Percentiles rank a stretch among this genome's conserved stretches.
Conservation (phyloP, 2,797 vertebrate species). For the Enteromius unitaeniatus region DNA sequence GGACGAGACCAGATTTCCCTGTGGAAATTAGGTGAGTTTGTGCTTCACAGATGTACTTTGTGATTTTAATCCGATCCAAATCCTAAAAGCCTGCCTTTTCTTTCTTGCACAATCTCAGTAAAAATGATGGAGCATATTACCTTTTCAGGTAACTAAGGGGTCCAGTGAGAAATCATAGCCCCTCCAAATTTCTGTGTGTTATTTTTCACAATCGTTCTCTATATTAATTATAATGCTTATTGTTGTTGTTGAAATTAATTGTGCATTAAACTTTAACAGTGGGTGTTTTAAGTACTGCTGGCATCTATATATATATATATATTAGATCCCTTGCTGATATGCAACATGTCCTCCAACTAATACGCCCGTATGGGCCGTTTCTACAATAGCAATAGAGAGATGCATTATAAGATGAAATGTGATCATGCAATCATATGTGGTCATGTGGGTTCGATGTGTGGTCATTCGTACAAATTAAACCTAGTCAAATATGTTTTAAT, state of each 20-base stretch:
- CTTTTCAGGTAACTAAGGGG: background rate
- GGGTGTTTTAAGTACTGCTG: background rate
- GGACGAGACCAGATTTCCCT: slow-evolving; percentile 8
- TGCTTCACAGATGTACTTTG: slow-evolving; percentile 31
- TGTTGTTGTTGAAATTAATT: background rate
- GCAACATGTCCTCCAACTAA: too few relatives aligned
- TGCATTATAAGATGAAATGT: too few relatives aligned
- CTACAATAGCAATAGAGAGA: too few relatives aligned
- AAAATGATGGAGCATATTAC: background rate
- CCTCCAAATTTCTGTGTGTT: background rate
- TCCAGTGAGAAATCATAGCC: slow-evolving; percentile 12
- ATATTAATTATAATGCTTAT: background rate
- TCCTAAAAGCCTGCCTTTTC: background rate
- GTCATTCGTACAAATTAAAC: too few relatives aligned
- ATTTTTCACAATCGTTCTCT: background rate
- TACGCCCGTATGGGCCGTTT: too few relatives aligned
- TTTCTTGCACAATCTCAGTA: background rate
- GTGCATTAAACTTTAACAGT: background rate
- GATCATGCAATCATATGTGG: too few relatives aligned
- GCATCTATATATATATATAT: background rate
- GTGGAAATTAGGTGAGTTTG: slow-evolving; percentile 29
- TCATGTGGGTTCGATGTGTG: too few relatives aligned
- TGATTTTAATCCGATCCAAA: slow-evolving; percentile 19
- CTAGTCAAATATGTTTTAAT: too few relatives aligned
- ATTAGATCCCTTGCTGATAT: background rate